phyloP scores from a whole-genome alignment of 2,113 vertebrate species.

The Hemichromis elongatus region DNA sequence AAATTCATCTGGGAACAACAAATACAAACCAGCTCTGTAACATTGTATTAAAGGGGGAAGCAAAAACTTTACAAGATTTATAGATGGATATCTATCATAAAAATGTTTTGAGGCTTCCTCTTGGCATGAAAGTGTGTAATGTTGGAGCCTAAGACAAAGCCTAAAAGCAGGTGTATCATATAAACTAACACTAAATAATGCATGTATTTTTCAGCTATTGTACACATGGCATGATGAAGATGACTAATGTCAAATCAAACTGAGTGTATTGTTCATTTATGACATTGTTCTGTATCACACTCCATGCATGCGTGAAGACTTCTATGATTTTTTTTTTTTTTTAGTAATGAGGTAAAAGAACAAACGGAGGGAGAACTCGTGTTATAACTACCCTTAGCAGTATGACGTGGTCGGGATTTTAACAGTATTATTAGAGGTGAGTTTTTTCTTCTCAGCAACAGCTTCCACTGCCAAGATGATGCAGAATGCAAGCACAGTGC shows the following conservation, averaged over 20 bases:
- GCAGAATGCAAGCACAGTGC: background rate
- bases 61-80: no score
- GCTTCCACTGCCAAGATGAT: background rate
- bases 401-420: background rate
- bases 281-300: background rate
- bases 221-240: background rate
- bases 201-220: background rate
- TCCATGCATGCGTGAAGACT: background rate
- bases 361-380: background rate
- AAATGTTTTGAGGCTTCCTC: no score
- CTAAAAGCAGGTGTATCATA: no score
- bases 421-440: background rate
- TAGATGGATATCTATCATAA: no score
- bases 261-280: background rate
- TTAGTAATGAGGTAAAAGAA: background rate
- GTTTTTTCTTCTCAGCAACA: background rate
- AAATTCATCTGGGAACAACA: background rate
- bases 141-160: no score
- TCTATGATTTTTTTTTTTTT: no score
- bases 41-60: no score
- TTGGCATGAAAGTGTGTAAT: no score
- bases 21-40: background rate
- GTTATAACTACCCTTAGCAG: background rate
- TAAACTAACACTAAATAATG: background rate
- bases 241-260: background rate